Evolutionary conservation across 2,797 vertebrate genomes (phyloP), one percentile per base, ranked within the genome.

Genomic region (Darevskia nairensis): DNA sequence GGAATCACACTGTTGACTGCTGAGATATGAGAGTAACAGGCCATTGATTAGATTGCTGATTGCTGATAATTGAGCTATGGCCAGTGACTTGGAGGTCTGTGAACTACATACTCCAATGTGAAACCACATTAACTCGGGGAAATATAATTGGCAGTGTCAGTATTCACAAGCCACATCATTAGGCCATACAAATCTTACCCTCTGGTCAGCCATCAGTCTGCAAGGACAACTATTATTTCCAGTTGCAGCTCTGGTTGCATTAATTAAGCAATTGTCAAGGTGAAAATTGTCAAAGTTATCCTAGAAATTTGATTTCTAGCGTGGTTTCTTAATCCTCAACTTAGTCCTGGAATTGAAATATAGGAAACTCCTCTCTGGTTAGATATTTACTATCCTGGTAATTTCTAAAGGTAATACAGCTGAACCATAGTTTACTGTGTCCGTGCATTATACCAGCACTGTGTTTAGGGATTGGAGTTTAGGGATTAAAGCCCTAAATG

Each of bases 1-100:
- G 96, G 95, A 94, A 90, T 94, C 92, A 94, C 78, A 82, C 90
- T 93, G 85, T 94, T 95, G 93, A 92, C 86, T 88, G 83, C 88
- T 94, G 92, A 93, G 94, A 93, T 93, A 94, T 91, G 89, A 87
- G 82, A 15, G 85, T 94, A 94, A 93, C 61, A 92, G 89, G 19
- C 83, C 93, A 95, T 94, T 89, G 92, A 91, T 92, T 93, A 91
- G 89, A 92, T 81, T 89, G 86, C 88, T 86, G 93, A 92, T 86
- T 89, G 78, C 66, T 89, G 75, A 86, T 94, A 94, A 94, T 78
- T 93, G 92, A 92, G 87, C 91, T 86, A 88, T 81, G 91, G 59
- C 87, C 87, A 83, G 64, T 89, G 91, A 91, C 0, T 69, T 27
- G 80, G 32, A 92, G 90, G 77, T 86, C 90, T 94, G 77, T 92